Evolutionary conservation across 2,797 vertebrate species (phyloP).

Genomic region (Threskiornis aethiopicus): DNA sequence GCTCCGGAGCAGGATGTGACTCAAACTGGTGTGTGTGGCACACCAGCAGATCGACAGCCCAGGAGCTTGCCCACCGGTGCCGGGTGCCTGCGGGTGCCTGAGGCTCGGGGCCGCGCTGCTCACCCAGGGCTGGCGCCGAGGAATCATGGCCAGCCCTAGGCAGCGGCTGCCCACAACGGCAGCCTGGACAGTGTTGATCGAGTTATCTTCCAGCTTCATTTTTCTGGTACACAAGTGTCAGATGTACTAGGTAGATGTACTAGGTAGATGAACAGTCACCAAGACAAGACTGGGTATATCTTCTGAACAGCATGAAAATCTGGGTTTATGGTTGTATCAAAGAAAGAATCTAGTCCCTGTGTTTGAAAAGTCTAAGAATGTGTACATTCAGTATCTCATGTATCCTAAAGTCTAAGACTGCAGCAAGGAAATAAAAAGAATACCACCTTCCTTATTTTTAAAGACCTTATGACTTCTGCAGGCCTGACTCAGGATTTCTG

Average conservation of each 20-base stretch:
- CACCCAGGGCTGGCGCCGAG: rapidly evolving
- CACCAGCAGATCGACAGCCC: rapidly evolving
- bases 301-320: neutral
- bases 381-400: neutral
- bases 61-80: rapidly evolving
- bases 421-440: neutral
- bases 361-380: neutral
- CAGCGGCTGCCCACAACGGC: rapidly evolving
- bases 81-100: neutral
- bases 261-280: neutral
- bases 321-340: neutral
- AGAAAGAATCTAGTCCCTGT: neutral
- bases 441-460: neutral
- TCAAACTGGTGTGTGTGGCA: neutral
- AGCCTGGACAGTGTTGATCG: neutral
- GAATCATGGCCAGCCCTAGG: neutral
- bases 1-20: neutral
- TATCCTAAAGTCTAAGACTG: neutral
- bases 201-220: neutral
- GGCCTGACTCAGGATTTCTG: neutral
- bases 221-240: neutral
- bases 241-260: neutral
- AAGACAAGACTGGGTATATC: neutral
- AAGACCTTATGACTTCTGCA: neutral
- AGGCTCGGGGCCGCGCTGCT: neutral